Evolutionary conservation across 2,797 vertebrate genomes (phyloP).

Genomic region (Halcyon chelicuti): DNA sequence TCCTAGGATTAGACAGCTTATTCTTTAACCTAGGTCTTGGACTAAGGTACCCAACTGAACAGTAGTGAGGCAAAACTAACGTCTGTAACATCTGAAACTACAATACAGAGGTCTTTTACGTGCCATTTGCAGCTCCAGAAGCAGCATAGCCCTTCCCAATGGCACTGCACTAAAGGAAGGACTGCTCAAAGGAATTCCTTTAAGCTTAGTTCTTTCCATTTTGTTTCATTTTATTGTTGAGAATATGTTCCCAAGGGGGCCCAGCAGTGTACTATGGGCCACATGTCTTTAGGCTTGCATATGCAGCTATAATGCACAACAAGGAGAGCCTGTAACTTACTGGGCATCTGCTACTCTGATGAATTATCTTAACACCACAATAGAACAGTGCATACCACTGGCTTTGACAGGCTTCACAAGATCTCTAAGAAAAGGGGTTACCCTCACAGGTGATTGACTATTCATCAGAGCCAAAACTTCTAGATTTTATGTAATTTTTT

Average conservation of each 20-base stretch:
- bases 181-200: not conserved
- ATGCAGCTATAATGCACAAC: not conserved
- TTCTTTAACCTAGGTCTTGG: not conserved
- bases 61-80: not conserved
- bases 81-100: not conserved
- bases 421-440: not conserved
- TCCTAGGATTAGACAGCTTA: not conserved
- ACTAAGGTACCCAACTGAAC: not conserved
- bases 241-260: not conserved
- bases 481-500: not conserved
- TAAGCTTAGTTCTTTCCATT: not conserved
- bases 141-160: not conserved
- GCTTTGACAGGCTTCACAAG: not conserved
- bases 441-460: not conserved
- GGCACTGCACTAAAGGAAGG: not conserved
- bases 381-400: not conserved
- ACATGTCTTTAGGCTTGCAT: not conserved
- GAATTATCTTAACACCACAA: not conserved
- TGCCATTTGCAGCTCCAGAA: not conserved
- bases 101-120: accelerated
- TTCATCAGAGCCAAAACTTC: not conserved
- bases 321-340: not conserved
- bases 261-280: not conserved
- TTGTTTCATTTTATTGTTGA: not conserved
- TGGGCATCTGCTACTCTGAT: not conserved